phyloP scores from a whole-genome alignment of 1,140 invertebrate genomes.

The Bombus ignitus region DNA sequence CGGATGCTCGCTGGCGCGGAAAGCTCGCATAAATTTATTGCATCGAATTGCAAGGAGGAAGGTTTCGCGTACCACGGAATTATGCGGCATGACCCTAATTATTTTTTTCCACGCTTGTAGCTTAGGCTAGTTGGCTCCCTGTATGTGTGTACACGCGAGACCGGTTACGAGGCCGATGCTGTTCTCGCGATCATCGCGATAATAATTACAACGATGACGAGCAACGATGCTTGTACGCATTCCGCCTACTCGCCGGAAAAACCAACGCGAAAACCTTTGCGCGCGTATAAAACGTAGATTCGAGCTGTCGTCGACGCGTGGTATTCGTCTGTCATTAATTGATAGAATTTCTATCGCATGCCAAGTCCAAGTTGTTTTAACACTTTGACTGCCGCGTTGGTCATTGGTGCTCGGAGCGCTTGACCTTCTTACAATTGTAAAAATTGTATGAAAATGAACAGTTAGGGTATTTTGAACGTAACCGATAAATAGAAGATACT shows the following conservation, averaged over 20 bases:
- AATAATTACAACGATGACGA: constrained; percentile 31
- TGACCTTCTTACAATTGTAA: too few relatives aligned
- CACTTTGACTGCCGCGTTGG: too few relatives aligned
- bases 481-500: too few relatives aligned
- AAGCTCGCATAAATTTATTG: constrained; percentile 37
- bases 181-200: constrained; percentile 2
- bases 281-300: background rate
- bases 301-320: background rate
- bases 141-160: background rate
- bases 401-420: too few relatives aligned
- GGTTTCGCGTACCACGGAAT: constrained; percentile 44
- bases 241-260: constrained; percentile 1
- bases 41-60: constrained; percentile 20
- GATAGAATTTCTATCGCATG: background rate
- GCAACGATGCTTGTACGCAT: constrained; percentile 16
- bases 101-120: constrained; percentile 36
- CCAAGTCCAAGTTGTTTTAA: background rate
- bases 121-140: background rate
- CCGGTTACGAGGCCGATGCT: constrained; percentile 8
- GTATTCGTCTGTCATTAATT: background rate
- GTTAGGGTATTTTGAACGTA: too few relatives aligned
- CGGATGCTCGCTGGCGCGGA: constrained; percentile 11
- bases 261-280: constrained; percentile 1
- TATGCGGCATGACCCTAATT: constrained; percentile 42
- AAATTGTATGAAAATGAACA: accelerated